Evolutionary conservation across 2,113 vertebrate genomes (phyloP), one percentile per base, ranked within the genome.

Genomic region (Campylomormyrus numenius): DNA sequence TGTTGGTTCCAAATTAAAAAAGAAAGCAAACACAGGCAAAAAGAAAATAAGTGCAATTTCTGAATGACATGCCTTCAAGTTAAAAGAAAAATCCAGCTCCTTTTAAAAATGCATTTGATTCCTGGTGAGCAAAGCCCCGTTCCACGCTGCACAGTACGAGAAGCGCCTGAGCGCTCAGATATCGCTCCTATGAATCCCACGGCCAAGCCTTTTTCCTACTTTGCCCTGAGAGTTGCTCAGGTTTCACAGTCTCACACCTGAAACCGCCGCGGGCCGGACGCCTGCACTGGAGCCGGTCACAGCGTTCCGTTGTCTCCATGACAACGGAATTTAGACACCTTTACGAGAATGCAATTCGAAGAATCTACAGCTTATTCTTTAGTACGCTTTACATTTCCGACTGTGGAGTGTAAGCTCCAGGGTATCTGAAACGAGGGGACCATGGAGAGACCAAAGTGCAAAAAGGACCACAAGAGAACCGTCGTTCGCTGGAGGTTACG

Each of bases 31-130:
- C 7, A 52, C 52, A 15, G 62, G 10, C 62, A 31, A 70, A 70
- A 31, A 10, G n/a, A 74, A 74, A 94, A 83, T 19, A 94, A 93
- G 93, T 93, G 93, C 93, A 90, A 91, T 74, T 92, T 92, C 91
- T 89, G 17, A 87, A 91, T 92, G 49, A 80, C 5, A 3, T 70
- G 86, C 74, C 84, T 92, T 89, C 48, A 91, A 90, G 91, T 15
- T 74, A n/a, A 53, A 42, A 21, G 1, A 90, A 85, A 80, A 8
- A 24, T 5, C 24, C 84, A 88, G 10, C 27, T 88, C 21, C 19
- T 21, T n/a, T 45, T 27, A 53, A 87, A 87, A 87, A 85, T 48
- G 45, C 83, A 42, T 80, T 80, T 19, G 17, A 19, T 42, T 85
- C 83, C 39, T 85, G 24, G 24, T 19, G 9, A 46, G 83, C 39